A percentile compares a stretch with the other conserved stretches of the same genome.
Evolutionary conservation across 2,797 vertebrate genomes (phyloP).

Genomic region (Acrocephalus scirpaceus): DNA sequence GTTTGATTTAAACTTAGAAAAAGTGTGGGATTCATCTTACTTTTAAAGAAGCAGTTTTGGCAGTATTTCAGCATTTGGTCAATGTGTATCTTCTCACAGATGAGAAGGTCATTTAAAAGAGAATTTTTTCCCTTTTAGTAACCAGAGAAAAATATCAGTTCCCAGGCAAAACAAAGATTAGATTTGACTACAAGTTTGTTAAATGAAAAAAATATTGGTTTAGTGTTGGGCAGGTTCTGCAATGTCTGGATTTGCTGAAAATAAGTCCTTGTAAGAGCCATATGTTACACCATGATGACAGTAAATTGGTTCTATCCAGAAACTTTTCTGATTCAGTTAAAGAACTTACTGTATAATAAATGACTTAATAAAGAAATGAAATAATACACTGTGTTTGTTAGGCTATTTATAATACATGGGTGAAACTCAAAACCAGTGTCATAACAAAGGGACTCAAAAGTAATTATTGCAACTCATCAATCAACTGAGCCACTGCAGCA

Average conservation of each 20-base stretch:
- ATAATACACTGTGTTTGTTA: neutral
- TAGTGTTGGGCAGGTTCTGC: neutral
- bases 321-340: neutral
- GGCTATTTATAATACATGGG: neutral
- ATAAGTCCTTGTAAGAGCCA: neutral
- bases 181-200: neutral
- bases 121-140: neutral
- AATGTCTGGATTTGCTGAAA: neutral
- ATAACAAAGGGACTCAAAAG: neutral
- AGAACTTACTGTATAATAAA: neutral
- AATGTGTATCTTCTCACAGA: neutral
- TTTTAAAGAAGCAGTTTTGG: neutral
- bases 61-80: neutral
- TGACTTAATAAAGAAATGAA: conserved; percentile 10
- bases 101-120: neutral
- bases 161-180: neutral
- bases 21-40: neutral
- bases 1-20: neutral
- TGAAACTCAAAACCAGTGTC: neutral
- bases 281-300: neutral
- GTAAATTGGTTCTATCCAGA: neutral
- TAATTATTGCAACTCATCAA: neutral
- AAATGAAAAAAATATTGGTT: neutral
- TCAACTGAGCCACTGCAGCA: neutral
- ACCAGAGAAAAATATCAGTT: neutral